These are phyloP conservation scores for Ceratosolen fusciceps DNA, from an alignment of 1,140 invertebrate genomes.

Conservation along the genomic window DNA sequence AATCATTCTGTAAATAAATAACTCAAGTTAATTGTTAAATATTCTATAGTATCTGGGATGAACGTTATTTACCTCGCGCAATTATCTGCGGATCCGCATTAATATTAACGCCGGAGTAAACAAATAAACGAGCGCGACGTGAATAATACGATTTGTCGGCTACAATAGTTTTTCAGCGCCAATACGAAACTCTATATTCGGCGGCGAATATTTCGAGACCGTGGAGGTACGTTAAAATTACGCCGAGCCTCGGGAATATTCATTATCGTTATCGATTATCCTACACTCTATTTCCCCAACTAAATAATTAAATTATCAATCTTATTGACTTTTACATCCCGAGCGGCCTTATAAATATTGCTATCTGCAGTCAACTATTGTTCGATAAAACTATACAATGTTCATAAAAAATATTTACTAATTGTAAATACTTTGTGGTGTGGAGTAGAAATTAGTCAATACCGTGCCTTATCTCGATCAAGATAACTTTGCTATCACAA, in stretches of 20 bases:
- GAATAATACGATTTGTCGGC: too few species aligned
- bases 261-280: background rate
- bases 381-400: background rate
- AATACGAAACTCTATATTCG: background rate
- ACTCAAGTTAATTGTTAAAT: background rate
- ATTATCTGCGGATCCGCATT: too few species aligned
- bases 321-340: background rate
- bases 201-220: background rate
- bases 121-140: too few species aligned
- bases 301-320: background rate
- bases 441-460: background rate
- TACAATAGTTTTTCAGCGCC: too few species aligned
- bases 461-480: background rate
- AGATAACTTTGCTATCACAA: constrained; percentile 3
- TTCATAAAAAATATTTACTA: background rate
- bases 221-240: background rate
- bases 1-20: background rate
- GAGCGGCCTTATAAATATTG: background rate
- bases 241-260: background rate
- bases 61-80: too few species aligned
- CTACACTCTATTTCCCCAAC: background rate
- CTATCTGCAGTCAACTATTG: background rate
- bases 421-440: constrained; percentile 10
- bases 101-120: too few species aligned
- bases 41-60: too few species aligned